These are phyloP conservation scores for Cuculus canorus DNA, from an alignment of 2,797 vertebrate species.

Conservation along the genomic window DNA sequence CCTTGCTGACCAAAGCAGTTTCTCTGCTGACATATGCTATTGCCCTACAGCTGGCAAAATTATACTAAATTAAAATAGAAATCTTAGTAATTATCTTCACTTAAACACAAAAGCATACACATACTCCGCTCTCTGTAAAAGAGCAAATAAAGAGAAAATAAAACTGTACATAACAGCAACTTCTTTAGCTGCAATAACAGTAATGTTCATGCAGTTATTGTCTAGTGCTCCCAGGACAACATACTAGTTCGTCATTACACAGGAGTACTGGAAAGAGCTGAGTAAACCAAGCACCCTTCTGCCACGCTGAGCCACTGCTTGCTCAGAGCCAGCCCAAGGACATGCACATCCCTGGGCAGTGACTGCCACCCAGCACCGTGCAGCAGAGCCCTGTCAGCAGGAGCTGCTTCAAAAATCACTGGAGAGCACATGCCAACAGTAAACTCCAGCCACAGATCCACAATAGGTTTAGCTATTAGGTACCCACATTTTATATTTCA, in stretches of 20 bases:
- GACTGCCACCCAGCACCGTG: rapidly evolving
- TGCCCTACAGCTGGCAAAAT: not conserved
- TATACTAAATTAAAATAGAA: not conserved
- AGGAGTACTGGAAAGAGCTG: not conserved
- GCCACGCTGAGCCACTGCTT: not conserved
- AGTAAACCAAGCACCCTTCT: not conserved
- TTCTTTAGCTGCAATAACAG: not conserved
- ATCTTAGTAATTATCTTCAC: not conserved
- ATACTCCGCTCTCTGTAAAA: not conserved
- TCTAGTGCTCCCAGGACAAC: not conserved
- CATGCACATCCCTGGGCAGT: not conserved
- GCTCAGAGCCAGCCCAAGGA: not conserved
- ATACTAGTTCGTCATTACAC: not conserved
- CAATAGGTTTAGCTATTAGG: not conserved
- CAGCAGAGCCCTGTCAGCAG: not conserved
- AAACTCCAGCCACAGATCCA: not conserved
- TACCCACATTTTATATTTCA: not conserved
- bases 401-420: not conserved
- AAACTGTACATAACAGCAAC: not conserved
- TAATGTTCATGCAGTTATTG: not conserved
- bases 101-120: not conserved
- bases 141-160: not conserved
- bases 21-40: not conserved
- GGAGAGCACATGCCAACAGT: not conserved
- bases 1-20: conserved; percentile 16